Evolutionary conservation across 2,888 invertebrate species (phyloP), one percentile per base, ranked within the genome.

Genomic region (Agelastica alni): DNA sequence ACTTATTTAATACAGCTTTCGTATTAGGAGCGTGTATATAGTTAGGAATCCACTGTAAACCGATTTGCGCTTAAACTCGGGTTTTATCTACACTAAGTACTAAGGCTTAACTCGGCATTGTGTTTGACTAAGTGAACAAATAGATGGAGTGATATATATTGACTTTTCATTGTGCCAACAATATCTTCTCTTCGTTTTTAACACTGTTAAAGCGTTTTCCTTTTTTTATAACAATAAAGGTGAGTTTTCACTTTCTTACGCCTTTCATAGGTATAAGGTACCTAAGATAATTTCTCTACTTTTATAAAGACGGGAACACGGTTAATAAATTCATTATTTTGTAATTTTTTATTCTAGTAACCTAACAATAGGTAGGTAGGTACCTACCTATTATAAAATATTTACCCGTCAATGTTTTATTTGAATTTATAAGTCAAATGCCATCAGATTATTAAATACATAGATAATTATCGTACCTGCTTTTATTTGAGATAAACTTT

Each of bases 1-100:
- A 77, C 77, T 77, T 77, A 77, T 77, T 77, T 77, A 77, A 77
- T 77, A 77, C 76, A 76, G 77, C 77, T 75, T 76, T 76, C 75
- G 76, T 77, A 77, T 77, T 77, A 77, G 76, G 72, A 74, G 75
- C 77, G 77, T 77, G 77, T 77, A 76, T 77, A 77, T 77, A 77
- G 77, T 77, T 77, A 76, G 76, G 75, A 76, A 77, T 76, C 76
- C 75, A 75, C 75, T 75, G 76, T 77, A 77, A 77, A 77, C 77
- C 77, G 77, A 77, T 77, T 77, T 77, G 74, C 75, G 77, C 75
- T 66, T 76, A 76, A 77, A 77, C 76, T 77, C 75, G 70, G 75
- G 76, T 76, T 77, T 77, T 77, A 77, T 77, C 77, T 77, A 72
- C 75, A 74, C 76, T 77, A 77, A 77, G 77, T 77, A 77, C 77